Percentiles rank a stretch among this genome's conserved stretches.
phyloP scores from a whole-genome alignment of 35 echinoderm and acorn worm genomes.

The Heliocidaris tuberculata region DNA sequence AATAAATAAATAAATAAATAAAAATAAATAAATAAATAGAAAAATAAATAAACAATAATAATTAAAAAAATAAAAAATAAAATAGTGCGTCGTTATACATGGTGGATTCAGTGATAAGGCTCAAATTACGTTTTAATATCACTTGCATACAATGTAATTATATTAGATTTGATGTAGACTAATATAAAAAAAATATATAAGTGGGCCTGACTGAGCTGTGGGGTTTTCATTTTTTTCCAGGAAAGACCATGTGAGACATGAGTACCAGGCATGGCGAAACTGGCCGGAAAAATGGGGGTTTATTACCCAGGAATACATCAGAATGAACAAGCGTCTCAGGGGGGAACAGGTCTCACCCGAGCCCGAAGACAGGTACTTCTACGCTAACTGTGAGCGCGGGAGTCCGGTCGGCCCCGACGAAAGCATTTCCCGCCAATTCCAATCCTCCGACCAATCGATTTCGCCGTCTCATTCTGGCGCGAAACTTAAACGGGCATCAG shows the following conservation, averaged over 20 bases:
- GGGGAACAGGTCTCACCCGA: conserved; percentile 64
- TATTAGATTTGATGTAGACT: no score
- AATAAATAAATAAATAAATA: no score
- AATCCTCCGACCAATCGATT: not conserved
- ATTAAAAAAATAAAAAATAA: no score
- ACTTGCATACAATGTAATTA: no score
- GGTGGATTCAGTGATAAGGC: no score
- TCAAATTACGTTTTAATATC: no score
- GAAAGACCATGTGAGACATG: conserved; percentile 97
- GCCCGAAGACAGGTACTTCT: conserved; percentile 57
- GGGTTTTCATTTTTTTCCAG: conserved; percentile 32
- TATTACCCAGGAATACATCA: conserved; percentile 79
- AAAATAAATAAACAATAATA: no score
- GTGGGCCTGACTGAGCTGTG: not conserved
- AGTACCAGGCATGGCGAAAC: conserved; percentile 82
- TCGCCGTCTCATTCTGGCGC: not conserved
- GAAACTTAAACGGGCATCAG: not conserved
- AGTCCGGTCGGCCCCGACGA: conserved; percentile 6
- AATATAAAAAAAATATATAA: no score
- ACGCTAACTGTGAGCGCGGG: conserved; percentile 17
- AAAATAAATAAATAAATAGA: no score
- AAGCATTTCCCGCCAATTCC: conserved; percentile 51
- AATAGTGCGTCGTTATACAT: no score
- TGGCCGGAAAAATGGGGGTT: conserved; percentile 97
- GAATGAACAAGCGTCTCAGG: conserved; percentile 75